Conservation (phyloP, 1,140 invertebrate species). For the Andricus grossulariae region DNA sequence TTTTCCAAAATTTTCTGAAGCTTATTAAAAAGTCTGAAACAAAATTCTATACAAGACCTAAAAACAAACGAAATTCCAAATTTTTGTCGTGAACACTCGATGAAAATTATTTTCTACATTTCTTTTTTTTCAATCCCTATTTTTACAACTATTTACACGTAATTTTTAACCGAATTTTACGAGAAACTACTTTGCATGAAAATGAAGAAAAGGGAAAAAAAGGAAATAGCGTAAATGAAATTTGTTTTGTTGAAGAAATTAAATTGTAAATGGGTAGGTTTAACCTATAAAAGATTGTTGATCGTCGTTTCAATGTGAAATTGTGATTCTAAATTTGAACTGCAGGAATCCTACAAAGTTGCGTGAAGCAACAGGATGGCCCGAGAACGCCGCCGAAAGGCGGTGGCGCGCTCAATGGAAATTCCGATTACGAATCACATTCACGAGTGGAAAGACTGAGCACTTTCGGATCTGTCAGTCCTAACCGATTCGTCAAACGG, state of each 20-base stretch:
- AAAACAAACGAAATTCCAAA: no score
- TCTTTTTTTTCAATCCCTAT: background rate
- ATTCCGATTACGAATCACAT: constrained; percentile 35
- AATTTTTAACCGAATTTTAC: no score
- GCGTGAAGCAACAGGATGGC: constrained; percentile 43
- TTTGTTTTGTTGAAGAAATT: background rate
- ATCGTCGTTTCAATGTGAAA: constrained; percentile 33
- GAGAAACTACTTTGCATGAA: no score
- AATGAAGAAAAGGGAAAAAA: background rate
- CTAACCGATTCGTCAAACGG: constrained; percentile 41
- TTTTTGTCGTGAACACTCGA: no score
- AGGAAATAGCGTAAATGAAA: no score
- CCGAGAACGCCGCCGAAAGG: constrained; percentile 34
- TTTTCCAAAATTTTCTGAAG: no score
- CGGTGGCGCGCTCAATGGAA: constrained; percentile 37
- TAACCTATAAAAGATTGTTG: constrained; percentile 31
- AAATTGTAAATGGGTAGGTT: constrained; percentile 11
- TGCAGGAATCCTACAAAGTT: constrained; percentile 53
- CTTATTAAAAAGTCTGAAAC: no score
- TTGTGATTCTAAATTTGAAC: constrained; percentile 35
- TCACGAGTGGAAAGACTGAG: constrained; percentile 31
- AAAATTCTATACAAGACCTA: no score
- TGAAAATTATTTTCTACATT: constrained; percentile 17
- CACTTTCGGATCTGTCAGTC: constrained; percentile 37
- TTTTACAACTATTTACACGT: background rate